phyloP scores from a whole-genome alignment of 2,113 vertebrate species.

The Abramis brama region DNA sequence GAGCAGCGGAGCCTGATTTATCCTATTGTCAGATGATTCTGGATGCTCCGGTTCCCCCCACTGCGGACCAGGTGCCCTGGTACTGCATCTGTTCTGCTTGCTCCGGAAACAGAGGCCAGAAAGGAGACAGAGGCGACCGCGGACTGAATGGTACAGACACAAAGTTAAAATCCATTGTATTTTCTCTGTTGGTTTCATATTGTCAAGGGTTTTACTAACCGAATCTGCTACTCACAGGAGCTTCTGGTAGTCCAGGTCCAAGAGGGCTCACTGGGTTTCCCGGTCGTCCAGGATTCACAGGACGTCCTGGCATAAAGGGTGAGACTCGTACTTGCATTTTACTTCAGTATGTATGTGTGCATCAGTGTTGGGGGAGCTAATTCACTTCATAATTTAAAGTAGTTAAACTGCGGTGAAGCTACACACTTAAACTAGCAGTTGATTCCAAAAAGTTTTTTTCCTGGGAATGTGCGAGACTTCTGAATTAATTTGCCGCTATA shows the following conservation, averaged over 20 bases:
- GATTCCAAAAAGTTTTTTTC: too few species aligned
- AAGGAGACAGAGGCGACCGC: conserved; percentile 65
- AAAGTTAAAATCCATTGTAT: background rate
- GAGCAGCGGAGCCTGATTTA: background rate
- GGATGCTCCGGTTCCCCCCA: conserved; percentile 9
- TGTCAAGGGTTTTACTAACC: background rate
- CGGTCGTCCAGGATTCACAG: conserved; percentile 67
- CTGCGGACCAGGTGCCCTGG: conserved; percentile 66
- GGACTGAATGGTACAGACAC: conserved; percentile 67
- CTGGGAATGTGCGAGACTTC: too few species aligned
- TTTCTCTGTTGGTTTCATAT: background rate
- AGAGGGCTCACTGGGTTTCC: conserved; percentile 63
- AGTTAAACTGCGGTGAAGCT: too few species aligned
- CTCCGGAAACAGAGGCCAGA: conserved; percentile 60
- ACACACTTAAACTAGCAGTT: too few species aligned
- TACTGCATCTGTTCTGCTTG: conserved; percentile 70
- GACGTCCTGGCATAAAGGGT: conserved; percentile 73
- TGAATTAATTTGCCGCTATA: too few species aligned
- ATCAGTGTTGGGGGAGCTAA: background rate
- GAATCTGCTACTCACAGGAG: conserved; percentile 58
- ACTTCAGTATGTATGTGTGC: background rate
- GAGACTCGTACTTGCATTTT: background rate
- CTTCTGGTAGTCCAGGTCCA: conserved; percentile 63
- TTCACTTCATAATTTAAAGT: background rate
- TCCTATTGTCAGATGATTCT: conserved; percentile 64